phyloP scores from a whole-genome alignment of 2,888 invertebrate species.

The Drosophila fungiperda region DNA sequence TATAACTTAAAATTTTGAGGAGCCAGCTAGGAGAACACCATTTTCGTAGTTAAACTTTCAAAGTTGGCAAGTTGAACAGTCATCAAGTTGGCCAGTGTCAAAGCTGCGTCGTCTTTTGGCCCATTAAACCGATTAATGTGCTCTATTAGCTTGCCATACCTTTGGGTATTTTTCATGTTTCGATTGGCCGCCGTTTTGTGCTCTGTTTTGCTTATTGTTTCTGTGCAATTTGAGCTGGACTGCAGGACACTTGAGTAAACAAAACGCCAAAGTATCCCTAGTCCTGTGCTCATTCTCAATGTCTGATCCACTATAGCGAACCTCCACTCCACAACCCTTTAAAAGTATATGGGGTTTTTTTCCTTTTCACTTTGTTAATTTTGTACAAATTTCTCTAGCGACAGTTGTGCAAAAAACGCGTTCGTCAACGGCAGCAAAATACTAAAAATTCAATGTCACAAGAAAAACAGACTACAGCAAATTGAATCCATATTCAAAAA shows the following conservation, averaged over 20 bases:
- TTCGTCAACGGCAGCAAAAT: constrained; percentile 66
- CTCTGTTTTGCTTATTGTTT: constrained; percentile 66
- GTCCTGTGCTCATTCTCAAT: constrained; percentile 4
- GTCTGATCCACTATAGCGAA: background rate
- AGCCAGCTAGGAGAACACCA: background rate
- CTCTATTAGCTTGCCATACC: constrained; percentile 76
- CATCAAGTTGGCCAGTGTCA: constrained; percentile 54
- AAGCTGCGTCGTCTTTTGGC: constrained; percentile 21
- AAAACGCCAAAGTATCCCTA: constrained; percentile 28
- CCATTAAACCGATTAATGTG: constrained; percentile 80
- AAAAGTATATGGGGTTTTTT: constrained; percentile 27
- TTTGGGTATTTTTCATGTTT: constrained; percentile 37
- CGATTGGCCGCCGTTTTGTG: constrained; percentile 45
- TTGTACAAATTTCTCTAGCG: constrained; percentile 53
- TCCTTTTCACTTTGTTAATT: constrained; percentile 64
- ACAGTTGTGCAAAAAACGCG: constrained; percentile 76
- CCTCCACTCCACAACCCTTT: background rate
- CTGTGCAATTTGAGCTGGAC: constrained; percentile 76
- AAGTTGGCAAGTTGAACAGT: constrained; percentile 44
- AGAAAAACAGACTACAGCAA: constrained; percentile 11
- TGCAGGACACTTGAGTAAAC: constrained; percentile 65
- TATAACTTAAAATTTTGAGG: constrained; percentile 44
- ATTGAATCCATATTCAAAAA: constrained; percentile 11
- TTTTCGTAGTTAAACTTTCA: constrained; percentile 1
- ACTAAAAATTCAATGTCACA: constrained; percentile 18